Conservation (phyloP, 2,113 vertebrate species). For the Thryonomys swinderianus region DNA sequence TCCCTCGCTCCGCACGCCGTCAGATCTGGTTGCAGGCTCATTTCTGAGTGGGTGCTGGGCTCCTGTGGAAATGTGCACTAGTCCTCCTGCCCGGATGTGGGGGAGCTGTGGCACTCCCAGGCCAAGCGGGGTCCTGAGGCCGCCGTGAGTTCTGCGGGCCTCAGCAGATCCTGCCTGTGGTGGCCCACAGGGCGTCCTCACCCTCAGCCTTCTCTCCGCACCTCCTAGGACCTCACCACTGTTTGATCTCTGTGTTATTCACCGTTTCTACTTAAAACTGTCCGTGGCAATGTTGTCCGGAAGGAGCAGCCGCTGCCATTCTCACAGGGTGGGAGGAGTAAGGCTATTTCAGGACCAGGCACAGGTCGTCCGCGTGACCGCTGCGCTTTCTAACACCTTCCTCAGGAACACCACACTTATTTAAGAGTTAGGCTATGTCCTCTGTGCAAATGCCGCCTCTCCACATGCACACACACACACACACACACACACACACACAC, state of each 20-base stretch:
- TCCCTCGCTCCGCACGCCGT: rapidly evolving
- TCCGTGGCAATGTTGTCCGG: neutral
- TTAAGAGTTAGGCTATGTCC: neutral
- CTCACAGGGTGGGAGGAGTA: neutral
- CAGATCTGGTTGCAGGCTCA: neutral
- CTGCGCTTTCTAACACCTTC: neutral
- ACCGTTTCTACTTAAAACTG: neutral
- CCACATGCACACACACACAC: neutral
- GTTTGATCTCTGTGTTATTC: neutral
- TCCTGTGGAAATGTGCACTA: neutral
- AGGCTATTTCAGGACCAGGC: neutral
- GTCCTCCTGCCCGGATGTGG: neutral
- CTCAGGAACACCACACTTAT: neutral
- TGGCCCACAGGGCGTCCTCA: neutral
- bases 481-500: no score
- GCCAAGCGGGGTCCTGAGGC: no score
- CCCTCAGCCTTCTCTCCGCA: rapidly evolving
- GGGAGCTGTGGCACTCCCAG: no score
- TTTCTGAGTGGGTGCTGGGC: neutral
- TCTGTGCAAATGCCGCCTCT: neutral
- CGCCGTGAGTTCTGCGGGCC: neutral
- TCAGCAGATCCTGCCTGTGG: rapidly evolving
- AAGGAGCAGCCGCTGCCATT: rapidly evolving
- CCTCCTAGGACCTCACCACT: rapidly evolving
- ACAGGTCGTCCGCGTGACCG: neutral